These are phyloP conservation scores for Monomorium pharaonis DNA, from an alignment of 1,140 invertebrate genomes.

Conservation along the genomic window DNA sequence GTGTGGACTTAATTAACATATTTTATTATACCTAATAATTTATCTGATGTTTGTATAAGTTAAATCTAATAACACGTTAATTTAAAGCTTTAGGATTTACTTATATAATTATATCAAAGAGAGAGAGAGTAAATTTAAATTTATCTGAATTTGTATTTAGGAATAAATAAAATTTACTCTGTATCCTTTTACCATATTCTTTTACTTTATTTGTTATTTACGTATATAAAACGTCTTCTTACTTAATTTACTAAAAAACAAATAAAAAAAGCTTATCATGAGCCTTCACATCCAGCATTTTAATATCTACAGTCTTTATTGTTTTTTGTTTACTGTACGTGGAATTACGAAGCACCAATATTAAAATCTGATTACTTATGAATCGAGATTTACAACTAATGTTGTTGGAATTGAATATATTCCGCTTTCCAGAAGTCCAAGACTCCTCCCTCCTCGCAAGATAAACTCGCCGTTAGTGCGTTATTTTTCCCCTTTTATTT, in stretches of 20 bases:
- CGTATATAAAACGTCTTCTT: background rate
- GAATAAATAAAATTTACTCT: background rate
- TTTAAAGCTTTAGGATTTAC: background rate
- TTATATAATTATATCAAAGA: background rate
- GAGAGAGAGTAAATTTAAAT: background rate
- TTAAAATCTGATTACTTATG: conserved; percentile 21
- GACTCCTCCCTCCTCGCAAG: background rate
- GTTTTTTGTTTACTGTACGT: background rate
- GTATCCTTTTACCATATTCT: background rate
- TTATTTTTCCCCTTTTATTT: conserved; percentile 35
- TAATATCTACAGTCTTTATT: background rate
- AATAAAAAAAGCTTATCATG: background rate
- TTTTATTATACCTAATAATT: conserved; percentile 24
- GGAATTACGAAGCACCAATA: background rate
- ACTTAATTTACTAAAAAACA: background rate
- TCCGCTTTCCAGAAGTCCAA: background rate
- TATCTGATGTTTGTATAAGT: background rate
- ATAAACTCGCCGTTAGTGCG: conserved; percentile 21
- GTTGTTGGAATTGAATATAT: conserved; percentile 10
- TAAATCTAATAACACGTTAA: background rate
- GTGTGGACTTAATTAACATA: conserved; percentile 14
- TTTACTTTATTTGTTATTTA: background rate
- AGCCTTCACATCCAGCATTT: background rate
- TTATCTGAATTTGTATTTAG: background rate
- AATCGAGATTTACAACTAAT: conserved; percentile 21